phyloP scores from a whole-genome alignment of 2,797 vertebrate species.

The Poecile montanus region DNA sequence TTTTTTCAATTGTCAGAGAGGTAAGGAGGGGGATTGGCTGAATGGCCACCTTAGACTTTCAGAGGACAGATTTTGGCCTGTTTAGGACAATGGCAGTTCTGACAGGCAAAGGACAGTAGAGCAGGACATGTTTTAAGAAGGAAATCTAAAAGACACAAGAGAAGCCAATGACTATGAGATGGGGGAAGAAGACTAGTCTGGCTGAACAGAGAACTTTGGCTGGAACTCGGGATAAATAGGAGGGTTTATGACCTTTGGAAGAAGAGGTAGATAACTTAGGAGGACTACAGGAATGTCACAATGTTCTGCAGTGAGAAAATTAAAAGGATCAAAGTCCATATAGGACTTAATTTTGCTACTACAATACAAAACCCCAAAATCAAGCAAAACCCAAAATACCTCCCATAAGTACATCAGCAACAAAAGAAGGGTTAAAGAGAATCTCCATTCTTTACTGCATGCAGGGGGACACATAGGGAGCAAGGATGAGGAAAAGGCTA shows the following conservation, averaged over 20 bases:
- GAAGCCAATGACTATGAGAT: background rate
- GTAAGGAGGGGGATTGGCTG: background rate
- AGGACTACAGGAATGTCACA: background rate
- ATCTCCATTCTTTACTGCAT: background rate
- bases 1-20: background rate
- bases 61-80: background rate
- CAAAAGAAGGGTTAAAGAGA: background rate
- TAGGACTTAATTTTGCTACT: background rate
- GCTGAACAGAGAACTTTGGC: background rate
- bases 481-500: background rate
- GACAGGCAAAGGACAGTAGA: background rate
- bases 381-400: background rate
- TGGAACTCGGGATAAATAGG: background rate
- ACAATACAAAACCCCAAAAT: background rate
- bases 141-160: background rate
- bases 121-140: background rate
- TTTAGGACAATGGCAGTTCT: background rate
- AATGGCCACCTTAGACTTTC: background rate
- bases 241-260: background rate
- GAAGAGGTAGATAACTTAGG: background rate
- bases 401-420: background rate
- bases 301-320: background rate
- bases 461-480: background rate
- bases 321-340: background rate
- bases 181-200: background rate